Conservation (phyloP, 2,888 invertebrate species). For the Pseudococcus longispinus region DNA sequence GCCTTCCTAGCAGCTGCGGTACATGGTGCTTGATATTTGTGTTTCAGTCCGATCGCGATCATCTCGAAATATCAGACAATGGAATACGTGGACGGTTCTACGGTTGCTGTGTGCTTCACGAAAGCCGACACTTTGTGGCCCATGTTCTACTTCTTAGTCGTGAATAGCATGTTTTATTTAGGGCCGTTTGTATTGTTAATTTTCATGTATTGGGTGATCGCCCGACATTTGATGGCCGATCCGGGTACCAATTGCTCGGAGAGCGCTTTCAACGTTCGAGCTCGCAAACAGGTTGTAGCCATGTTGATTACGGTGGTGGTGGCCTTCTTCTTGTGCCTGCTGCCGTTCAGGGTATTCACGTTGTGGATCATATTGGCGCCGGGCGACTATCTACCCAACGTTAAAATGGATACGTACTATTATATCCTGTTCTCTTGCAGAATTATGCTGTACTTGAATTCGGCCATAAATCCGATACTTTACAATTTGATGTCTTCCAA, state of each 20-base stretch:
- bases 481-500: conserved; percentile 92
- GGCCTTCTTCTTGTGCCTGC: conserved; percentile 85
- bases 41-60: conserved; percentile 71
- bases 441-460: conserved; percentile 87
- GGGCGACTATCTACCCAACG: conserved; percentile 62
- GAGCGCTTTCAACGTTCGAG: conserved; percentile 71
- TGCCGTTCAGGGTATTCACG: conserved; percentile 84
- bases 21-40: neutral
- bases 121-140: conserved; percentile 79
- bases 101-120: conserved; percentile 74
- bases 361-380: conserved; percentile 83
- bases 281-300: conserved; percentile 81
- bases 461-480: conserved; percentile 88
- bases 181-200: conserved; percentile 81
- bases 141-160: conserved; percentile 78
- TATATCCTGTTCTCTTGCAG: conserved; percentile 83
- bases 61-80: conserved; percentile 74
- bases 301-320: conserved; percentile 88
- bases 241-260: conserved; percentile 61
- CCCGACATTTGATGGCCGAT: conserved; percentile 79
- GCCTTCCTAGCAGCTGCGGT: no score
- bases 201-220: conserved; percentile 82
- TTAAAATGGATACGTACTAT: conserved; percentile 81
- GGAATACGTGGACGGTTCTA: conserved; percentile 74
- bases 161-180: conserved; percentile 79